Conservation (phyloP, 2,797 vertebrate species). For the Melanotaenia boesemani region DNA sequence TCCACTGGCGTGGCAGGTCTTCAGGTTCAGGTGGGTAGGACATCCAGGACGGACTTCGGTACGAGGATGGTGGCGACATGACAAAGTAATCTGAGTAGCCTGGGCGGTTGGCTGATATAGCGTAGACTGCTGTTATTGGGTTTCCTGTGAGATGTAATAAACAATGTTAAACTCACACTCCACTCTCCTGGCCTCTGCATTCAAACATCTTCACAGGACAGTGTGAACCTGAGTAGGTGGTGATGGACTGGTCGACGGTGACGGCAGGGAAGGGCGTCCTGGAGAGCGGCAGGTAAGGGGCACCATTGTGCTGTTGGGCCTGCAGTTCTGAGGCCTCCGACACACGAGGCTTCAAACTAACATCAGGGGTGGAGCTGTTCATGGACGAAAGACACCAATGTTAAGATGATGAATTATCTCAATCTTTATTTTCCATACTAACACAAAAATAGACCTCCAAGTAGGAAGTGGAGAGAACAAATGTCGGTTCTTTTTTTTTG, state of each 20-base stretch:
- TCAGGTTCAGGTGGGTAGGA: slow-evolving; percentile 93
- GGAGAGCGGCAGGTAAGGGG: slow-evolving; percentile 87
- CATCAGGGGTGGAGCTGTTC: slow-evolving; percentile 93
- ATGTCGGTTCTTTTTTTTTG: too few relatives aligned
- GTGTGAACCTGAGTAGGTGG: slow-evolving; percentile 92
- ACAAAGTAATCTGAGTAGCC: slow-evolving; percentile 97
- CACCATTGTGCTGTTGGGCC: slow-evolving; percentile 88
- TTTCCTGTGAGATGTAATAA: slow-evolving; percentile 85
- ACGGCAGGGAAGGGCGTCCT: slow-evolving; percentile 90
- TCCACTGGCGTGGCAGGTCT: slow-evolving; percentile 94
- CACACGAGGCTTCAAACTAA: slow-evolving; percentile 91
- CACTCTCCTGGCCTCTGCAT: background rate
- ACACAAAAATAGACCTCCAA: too few relatives aligned
- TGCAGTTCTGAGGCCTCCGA: slow-evolving; percentile 90
- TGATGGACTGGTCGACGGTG: slow-evolving; percentile 92
- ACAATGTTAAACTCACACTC: background rate
- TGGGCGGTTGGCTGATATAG: slow-evolving; percentile 95
- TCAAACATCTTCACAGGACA: background rate
- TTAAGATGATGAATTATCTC: too few relatives aligned
- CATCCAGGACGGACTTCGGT: slow-evolving; percentile 97
- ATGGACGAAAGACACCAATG: background rate
- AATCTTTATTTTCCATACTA: too few relatives aligned
- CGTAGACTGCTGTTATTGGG: slow-evolving; percentile 96
- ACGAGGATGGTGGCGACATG: slow-evolving; percentile 92
- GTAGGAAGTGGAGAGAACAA: too few relatives aligned